Conservation (phyloP, 2,113 vertebrate genomes). For the Lanius collurio region DNA sequence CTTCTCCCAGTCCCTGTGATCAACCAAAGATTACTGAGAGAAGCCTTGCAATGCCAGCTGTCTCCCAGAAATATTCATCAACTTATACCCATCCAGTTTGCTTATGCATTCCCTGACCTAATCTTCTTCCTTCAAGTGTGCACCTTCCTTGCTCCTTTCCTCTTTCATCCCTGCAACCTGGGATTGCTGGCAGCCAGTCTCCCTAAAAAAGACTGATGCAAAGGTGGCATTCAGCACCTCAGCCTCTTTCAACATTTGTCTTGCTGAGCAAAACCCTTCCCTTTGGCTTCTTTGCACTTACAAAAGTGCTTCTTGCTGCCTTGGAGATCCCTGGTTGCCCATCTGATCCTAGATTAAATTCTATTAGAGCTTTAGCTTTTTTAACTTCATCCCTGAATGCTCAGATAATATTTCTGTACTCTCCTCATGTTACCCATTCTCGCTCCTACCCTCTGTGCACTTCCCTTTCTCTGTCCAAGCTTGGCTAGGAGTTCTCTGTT, state of each 20-base stretch:
- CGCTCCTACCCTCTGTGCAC: neutral
- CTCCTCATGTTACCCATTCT: neutral
- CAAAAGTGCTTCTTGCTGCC: neutral
- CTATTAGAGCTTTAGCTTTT: neutral
- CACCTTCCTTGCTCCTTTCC: neutral
- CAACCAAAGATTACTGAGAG: neutral
- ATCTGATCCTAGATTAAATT: neutral
- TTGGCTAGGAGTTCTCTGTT: neutral
- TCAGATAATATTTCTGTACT: neutral
- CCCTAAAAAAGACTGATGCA: neutral
- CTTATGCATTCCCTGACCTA: neutral
- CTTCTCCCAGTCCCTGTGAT: accelerated
- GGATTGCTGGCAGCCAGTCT: neutral
- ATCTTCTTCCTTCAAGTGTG: neutral
- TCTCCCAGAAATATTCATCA: neutral
- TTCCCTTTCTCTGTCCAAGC: neutral
- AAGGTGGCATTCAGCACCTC: neutral
- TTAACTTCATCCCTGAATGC: neutral
- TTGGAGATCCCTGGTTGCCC: neutral
- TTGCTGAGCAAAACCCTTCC: neutral
- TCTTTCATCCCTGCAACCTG: neutral
- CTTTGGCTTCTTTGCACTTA: neutral
- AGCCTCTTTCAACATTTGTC: neutral
- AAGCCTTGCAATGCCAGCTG: neutral
- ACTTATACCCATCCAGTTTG: neutral